These are phyloP conservation scores for Formica exsecta DNA, from an alignment of 1,140 invertebrate species.

Conservation along the genomic window DNA sequence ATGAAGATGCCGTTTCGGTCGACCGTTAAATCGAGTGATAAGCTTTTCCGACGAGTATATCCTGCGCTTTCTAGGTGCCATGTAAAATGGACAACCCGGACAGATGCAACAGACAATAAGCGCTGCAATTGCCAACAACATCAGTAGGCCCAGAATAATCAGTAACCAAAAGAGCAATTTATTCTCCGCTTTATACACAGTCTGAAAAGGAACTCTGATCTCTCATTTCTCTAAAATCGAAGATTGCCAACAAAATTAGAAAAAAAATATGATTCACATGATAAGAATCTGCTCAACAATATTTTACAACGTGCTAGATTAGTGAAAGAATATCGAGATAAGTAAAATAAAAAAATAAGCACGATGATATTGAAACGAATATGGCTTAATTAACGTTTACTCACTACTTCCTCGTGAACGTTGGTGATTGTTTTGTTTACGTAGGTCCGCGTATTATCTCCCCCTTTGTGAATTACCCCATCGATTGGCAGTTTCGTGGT, in stretches of 20 bases:
- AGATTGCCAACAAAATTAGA: slow-evolving; percentile 1
- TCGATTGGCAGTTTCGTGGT: slow-evolving; percentile 41
- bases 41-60: slow-evolving; percentile 91
- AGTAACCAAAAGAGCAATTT: slow-evolving; percentile 92
- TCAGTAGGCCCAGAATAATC: slow-evolving; percentile 90
- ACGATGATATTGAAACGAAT: not conserved
- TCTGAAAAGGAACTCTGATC: slow-evolving; percentile 87
- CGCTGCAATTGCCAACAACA: slow-evolving; percentile 90
- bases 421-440: slow-evolving; percentile 70
- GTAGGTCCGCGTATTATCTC: slow-evolving; percentile 21
- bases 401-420: slow-evolving; percentile 80
- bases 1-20: slow-evolving; percentile 81
- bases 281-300: not conserved
- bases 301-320: not conserved
- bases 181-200: slow-evolving; percentile 90
- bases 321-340: not conserved
- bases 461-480: slow-evolving; percentile 40
- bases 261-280: not conserved
- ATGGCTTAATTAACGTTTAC: slow-evolving; percentile 32
- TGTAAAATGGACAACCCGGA: slow-evolving; percentile 93
- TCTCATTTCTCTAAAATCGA: slow-evolving; percentile 50
- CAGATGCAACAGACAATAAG: slow-evolving; percentile 93
- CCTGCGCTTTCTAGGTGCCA: slow-evolving; percentile 91
- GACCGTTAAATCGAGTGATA: slow-evolving; percentile 86
- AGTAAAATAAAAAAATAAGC: not conserved